Evolutionary conservation across 2,888 invertebrate genomes (phyloP).

Genomic region (Ceramica pisi): DNA sequence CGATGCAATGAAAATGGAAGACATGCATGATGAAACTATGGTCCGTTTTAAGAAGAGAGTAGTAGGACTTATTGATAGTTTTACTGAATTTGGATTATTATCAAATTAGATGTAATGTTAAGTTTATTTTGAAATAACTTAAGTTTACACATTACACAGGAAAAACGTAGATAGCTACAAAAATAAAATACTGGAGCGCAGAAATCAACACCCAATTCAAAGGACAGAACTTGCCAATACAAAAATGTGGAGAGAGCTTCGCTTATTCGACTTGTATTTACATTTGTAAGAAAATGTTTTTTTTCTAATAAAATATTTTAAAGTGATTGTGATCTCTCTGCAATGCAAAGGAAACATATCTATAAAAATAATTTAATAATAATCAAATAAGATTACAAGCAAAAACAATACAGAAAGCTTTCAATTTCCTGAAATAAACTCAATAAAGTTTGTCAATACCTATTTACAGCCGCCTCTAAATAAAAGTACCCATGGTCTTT

Average conservation of each 20-base stretch:
- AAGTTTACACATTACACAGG: too few relatives aligned
- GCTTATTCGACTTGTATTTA: too few relatives aligned
- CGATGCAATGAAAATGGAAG: conserved; percentile 5
- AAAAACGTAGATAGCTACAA: too few relatives aligned
- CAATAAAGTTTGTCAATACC: conserved; percentile 17
- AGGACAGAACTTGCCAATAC: too few relatives aligned
- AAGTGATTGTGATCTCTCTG: not conserved
- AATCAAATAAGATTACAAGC: too few relatives aligned
- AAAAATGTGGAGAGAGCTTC: too few relatives aligned
- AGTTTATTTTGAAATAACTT: too few relatives aligned
- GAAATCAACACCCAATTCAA: too few relatives aligned
- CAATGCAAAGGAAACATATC: too few relatives aligned
- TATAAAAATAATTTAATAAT: not conserved
- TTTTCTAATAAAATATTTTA: not conserved
- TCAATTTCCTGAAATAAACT: not conserved
- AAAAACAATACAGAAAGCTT: not conserved
- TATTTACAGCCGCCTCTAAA: conserved; percentile 10
- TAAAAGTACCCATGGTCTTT: conserved; percentile 27
- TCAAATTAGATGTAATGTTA: not conserved
- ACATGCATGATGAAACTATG: not conserved
- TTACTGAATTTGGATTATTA: conserved; percentile 30
- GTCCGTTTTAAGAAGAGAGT: conserved; percentile 26
- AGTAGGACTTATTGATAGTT: conserved; percentile 30
- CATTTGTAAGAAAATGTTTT: not conserved
- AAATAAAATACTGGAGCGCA: too few relatives aligned